Percentiles rank a stretch among this genome's conserved stretches.
phyloP scores from a whole-genome alignment of 2,888 invertebrate genomes.

The Mamestra brassicae region DNA sequence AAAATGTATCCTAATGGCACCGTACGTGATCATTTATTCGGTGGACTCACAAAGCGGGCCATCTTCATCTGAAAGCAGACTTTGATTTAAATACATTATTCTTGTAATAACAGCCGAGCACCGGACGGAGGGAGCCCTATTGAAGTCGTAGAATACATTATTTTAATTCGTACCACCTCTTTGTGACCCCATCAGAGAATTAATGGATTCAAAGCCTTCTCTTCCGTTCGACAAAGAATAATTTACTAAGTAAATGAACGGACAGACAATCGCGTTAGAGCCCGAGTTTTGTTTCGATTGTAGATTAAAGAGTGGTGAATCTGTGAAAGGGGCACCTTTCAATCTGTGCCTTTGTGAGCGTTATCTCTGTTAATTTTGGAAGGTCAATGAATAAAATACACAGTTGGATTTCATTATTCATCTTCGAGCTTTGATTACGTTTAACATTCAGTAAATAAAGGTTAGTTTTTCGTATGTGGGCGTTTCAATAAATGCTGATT shows the following conservation, averaged over 20 bases:
- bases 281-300: constrained; percentile 89
- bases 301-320: constrained; percentile 89
- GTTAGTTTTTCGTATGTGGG: constrained; percentile 52
- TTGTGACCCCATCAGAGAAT: constrained; percentile 90
- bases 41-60: constrained; percentile 85
- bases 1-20: constrained; percentile 89
- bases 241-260: constrained; percentile 91
- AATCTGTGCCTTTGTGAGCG: constrained; percentile 83
- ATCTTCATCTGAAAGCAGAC: constrained; percentile 89
- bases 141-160: constrained; percentile 91
- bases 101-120: constrained; percentile 87
- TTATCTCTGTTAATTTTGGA: constrained; percentile 88
- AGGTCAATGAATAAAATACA: constrained; percentile 88
- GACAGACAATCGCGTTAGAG: constrained; percentile 89
- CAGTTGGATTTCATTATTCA: constrained; percentile 84
- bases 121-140: constrained; percentile 89
- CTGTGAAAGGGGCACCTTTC: constrained; percentile 85
- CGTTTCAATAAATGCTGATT: constrained; percentile 57
- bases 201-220: constrained; percentile 91
- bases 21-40: constrained; percentile 90
- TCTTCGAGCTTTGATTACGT: constrained; percentile 78
- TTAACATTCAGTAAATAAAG: constrained; percentile 63
- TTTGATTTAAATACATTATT: constrained; percentile 91
- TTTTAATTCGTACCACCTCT: constrained; percentile 90
- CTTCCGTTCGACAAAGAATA: constrained; percentile 91